Conservation (phyloP, 2,888 invertebrate genomes). For the Andrena fulva region DNA sequence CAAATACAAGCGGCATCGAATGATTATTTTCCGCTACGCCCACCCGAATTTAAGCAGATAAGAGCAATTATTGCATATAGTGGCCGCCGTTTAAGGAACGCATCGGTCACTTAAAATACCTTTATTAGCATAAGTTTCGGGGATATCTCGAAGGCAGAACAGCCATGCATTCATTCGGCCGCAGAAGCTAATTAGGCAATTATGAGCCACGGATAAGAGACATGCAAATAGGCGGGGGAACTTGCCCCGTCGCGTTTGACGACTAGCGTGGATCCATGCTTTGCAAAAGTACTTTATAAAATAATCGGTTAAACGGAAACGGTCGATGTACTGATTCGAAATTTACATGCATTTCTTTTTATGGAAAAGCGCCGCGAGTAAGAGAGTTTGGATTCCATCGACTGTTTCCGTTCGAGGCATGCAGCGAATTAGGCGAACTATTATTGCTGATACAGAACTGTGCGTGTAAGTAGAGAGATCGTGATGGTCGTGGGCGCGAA, state of each 20-base stretch:
- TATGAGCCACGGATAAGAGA: constrained; percentile 29
- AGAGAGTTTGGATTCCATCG: constrained; percentile 27
- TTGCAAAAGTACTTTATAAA: not conserved
- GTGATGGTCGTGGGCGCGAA: constrained; percentile 83
- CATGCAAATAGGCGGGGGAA: not conserved
- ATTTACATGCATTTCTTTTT: not conserved
- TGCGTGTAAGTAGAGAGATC: constrained; percentile 80
- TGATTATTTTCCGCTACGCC: constrained; percentile 50
- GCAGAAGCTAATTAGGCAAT: constrained; percentile 55
- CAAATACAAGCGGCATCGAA: constrained; percentile 35
- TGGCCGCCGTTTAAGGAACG: constrained; percentile 32
- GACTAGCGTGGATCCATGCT: not conserved
- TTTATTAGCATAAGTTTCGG: constrained; percentile 42
- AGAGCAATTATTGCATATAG: constrained; percentile 42
- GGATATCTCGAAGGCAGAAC: constrained; percentile 24
- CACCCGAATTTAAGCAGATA: constrained; percentile 51
- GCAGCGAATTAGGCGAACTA: constrained; percentile 78
- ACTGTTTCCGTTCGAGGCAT: constrained; percentile 73
- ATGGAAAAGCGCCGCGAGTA: not conserved
- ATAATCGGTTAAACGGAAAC: not conserved
- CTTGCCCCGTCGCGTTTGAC: not conserved
- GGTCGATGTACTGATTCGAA: constrained; percentile 20
- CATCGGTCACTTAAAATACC: constrained; percentile 25
- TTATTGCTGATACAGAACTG: constrained; percentile 84
- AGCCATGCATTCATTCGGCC: constrained; percentile 52